phyloP scores from a whole-genome alignment of 2,888 invertebrate genomes.

The Carabus problematicus region DNA sequence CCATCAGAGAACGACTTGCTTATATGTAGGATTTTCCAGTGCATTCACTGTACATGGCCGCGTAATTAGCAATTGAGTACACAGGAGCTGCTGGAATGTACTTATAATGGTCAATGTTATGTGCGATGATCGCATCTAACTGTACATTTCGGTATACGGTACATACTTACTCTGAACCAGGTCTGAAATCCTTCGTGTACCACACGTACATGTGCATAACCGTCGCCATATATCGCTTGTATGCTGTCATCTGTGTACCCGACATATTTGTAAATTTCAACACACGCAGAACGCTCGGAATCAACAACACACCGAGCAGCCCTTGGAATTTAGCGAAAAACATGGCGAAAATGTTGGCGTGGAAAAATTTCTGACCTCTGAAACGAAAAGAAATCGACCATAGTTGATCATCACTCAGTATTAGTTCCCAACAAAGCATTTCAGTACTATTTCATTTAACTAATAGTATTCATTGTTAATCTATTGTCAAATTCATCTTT shows the following conservation, averaged over 20 bases:
- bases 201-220: constrained; percentile 78
- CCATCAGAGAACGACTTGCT: too few species aligned
- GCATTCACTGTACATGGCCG: too few species aligned
- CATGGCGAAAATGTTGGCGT: constrained; percentile 73
- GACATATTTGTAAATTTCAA: constrained; percentile 77
- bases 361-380: constrained; percentile 78
- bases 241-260: constrained; percentile 69
- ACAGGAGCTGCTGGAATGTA: too few species aligned
- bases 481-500: too few species aligned
- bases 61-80: too few species aligned
- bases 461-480: too few species aligned
- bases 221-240: constrained; percentile 81
- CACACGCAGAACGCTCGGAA: constrained; percentile 76
- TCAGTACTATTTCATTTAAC: too few species aligned
- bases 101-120: too few species aligned
- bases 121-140: not conserved
- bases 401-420: not conserved
- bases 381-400: constrained; percentile 47
- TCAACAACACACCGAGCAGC: constrained; percentile 74
- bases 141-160: not conserved
- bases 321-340: constrained; percentile 78
- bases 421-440: too few species aligned
- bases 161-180: constrained; percentile 64
- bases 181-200: constrained; percentile 76
- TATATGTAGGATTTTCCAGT: too few species aligned